These are phyloP conservation scores for Gorilla gorilla DNA, from an alignment of 2,113 vertebrate species.

Conservation along the genomic window DNA sequence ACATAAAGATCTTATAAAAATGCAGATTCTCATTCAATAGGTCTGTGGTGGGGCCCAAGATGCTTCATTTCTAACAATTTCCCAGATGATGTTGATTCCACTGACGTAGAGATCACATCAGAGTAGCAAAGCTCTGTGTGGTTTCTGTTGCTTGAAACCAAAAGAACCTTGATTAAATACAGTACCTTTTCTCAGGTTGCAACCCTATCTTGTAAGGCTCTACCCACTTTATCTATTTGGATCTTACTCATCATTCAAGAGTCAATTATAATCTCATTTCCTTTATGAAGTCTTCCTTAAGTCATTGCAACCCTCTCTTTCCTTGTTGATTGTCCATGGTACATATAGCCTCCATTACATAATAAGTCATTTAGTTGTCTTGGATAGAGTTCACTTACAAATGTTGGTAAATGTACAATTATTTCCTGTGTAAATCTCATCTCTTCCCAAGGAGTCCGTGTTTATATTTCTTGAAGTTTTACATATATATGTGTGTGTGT, in stretches of 20 bases:
- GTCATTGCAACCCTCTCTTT: background rate
- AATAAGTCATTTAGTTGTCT: background rate
- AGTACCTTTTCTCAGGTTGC: background rate
- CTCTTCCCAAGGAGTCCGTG: background rate
- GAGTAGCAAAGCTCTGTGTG: background rate
- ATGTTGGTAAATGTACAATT: background rate
- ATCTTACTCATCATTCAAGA: background rate
- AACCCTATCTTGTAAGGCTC: background rate
- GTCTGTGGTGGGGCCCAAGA: background rate
- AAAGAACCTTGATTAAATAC: background rate
- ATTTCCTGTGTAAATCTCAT: background rate
- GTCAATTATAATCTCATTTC: background rate
- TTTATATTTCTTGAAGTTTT: background rate
- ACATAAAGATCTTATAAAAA: background rate
- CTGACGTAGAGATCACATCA: background rate
- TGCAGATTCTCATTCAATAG: constrained; percentile 2
- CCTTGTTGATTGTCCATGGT: background rate
- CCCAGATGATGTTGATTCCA: background rate
- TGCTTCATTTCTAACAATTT: constrained; percentile 20
- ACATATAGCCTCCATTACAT: background rate
- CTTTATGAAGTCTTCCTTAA: constrained; percentile 19
- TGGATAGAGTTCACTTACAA: background rate
- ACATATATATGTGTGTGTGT: too few species aligned
- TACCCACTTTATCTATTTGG: background rate
- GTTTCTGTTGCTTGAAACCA: constrained; percentile 23